Conservation (phyloP, 1,140 invertebrate species). For the Luehdorfia chinensis region DNA sequence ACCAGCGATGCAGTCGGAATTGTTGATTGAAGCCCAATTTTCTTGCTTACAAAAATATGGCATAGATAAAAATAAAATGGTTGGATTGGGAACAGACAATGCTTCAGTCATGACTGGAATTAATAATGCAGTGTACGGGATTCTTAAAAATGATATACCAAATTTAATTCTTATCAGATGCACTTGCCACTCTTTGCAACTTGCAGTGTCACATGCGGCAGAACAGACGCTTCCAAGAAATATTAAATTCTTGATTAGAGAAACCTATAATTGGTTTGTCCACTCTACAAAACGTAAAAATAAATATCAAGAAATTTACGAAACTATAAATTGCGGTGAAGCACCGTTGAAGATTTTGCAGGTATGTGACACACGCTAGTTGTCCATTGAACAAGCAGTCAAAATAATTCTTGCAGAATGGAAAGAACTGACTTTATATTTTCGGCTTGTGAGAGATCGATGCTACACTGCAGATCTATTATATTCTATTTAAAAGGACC, state of each 20-base stretch:
- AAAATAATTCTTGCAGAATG: too few relatives aligned
- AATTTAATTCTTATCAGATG: slow-evolving; percentile 1
- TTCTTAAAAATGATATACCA: slow-evolving; percentile 22
- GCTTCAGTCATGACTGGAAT: slow-evolving; percentile 27
- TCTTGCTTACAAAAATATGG: too few relatives aligned
- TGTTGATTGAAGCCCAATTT: too few relatives aligned
- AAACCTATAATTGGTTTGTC: slow-evolving; percentile 17
- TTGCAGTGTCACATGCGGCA: slow-evolving; percentile 1
- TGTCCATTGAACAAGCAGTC: too few relatives aligned
- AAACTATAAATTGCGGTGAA: slow-evolving; percentile 24
- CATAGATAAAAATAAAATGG: too few relatives aligned
- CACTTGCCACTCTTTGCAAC: slow-evolving; percentile 11
- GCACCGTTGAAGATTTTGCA: slow-evolving; percentile 23
- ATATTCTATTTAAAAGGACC: too few relatives aligned
- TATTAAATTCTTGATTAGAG: slow-evolving; percentile 6
- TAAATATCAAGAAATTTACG: slow-evolving; percentile 21
- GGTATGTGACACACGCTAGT: too few relatives aligned
- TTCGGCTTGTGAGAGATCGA: too few relatives aligned
- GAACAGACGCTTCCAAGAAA: slow-evolving; percentile 2
- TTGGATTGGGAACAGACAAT: slow-evolving; percentile 27
- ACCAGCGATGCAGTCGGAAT: too few relatives aligned
- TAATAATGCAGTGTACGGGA: slow-evolving; percentile 24
- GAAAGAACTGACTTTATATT: too few relatives aligned
- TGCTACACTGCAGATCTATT: too few relatives aligned
- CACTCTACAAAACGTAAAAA: slow-evolving; percentile 21